A percentile compares a stretch with the other conserved stretches of the same genome.
Conservation (phyloP, 2,113 vertebrate genomes). For the Solea senegalensis region DNA sequence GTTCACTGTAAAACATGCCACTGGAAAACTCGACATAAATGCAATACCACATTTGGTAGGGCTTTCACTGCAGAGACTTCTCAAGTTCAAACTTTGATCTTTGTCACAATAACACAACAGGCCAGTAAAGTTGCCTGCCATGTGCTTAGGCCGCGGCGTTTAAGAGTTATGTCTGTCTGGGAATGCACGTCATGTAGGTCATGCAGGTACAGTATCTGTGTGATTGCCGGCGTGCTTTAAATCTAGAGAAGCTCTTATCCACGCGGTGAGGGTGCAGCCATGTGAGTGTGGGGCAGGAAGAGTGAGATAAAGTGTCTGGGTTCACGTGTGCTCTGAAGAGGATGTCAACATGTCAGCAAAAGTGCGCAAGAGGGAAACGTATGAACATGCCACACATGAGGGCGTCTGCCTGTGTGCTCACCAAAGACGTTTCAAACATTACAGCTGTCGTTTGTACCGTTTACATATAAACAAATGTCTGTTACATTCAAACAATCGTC, state of each 20-base stretch:
- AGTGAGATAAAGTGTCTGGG: conserved; percentile 36
- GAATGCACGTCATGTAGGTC: conserved; percentile 51
- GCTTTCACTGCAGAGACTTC: conserved; percentile 58
- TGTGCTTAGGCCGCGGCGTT: conserved; percentile 49
- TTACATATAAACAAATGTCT: too few species aligned
- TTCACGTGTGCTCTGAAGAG: not conserved
- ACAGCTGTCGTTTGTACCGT: too few species aligned
- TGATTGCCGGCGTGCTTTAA: conserved; percentile 38
- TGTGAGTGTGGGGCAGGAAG: conserved; percentile 42
- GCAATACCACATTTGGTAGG: conserved; percentile 50
- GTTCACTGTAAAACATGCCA: conserved; percentile 56
- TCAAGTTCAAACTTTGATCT: conserved; percentile 80
- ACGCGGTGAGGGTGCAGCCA: conserved; percentile 48
- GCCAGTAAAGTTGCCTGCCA: conserved; percentile 67
- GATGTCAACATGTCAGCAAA: conserved; percentile 31
- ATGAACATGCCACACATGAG: not conserved
- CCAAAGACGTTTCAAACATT: too few species aligned
- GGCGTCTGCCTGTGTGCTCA: not conserved
- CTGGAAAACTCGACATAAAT: conserved; percentile 51
- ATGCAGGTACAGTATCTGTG: conserved; percentile 3
- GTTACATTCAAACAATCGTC: too few species aligned
- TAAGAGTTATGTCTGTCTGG: conserved; percentile 64
- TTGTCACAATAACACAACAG: conserved; percentile 72
- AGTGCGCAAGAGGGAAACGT: not conserved
- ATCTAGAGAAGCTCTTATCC: conserved; percentile 49